Evolutionary conservation across 2,797 vertebrate genomes (phyloP), one percentile per base, ranked within the genome.

Genomic region (Mus spretus): DNA sequence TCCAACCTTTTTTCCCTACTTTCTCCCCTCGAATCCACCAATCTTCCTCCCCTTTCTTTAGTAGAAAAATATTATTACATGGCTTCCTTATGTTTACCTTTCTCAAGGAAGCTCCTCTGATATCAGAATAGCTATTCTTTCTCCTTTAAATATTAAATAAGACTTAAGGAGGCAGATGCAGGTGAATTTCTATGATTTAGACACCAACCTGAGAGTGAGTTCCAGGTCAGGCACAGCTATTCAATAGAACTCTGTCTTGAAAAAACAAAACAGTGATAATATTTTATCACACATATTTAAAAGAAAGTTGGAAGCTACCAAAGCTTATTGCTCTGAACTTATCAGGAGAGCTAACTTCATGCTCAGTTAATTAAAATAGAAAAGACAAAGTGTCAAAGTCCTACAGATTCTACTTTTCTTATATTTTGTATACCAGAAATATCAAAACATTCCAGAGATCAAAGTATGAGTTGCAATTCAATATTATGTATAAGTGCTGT

Each of bases 321-420:
- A 83, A 13, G 61, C 37, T 86, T 75, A 44, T 22, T 20, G 8
- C 22, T 92, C 24, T 15, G 44, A 90, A n/a, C 37, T 80, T 61
- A 47, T 84, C 50, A 57, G 1, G 31, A 47, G 67, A 87, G 31
- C 13, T 75, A 57, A 74, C 57, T 9, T 5, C 63, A 0, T 12
- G 0, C 91, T 89, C 82, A 75, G n/a, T 55, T 93, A 91, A 81
- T 17, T 40, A 50, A 67, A 93, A 74, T 50, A 85, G 40, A 81
- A 3, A 1, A n/a, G 34, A 63, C 28, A 57, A 86, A 22, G 47
- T 28, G 50, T 20, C 53, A 92, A 3, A 17, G 6, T 55, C 40
- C 65, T 87, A 9, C 7, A 93, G 47, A 65, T 78, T 79, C 55
- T 75, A 86, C 61, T 8, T 37, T 90, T 2, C 34, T 11, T 15